phyloP scores from a whole-genome alignment of 1,140 invertebrate species.

The Helicoverpa zea region DNA sequence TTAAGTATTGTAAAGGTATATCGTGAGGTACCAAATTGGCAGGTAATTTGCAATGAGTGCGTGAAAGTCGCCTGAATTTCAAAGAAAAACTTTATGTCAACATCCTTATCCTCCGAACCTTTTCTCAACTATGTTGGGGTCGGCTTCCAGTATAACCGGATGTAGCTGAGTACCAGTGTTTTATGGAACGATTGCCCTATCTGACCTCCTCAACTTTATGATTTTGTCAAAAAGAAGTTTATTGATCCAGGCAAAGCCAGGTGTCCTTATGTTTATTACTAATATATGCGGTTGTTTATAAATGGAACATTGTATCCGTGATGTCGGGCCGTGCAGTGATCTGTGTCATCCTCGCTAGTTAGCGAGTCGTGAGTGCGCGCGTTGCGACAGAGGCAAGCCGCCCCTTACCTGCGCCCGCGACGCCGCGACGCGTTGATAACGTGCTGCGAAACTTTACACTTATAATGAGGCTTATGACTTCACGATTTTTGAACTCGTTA shows the following conservation, averaged over 20 bases:
- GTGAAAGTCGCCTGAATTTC: neutral
- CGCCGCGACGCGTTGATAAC: conserved; percentile 34
- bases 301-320: conserved; percentile 49
- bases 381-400: conserved; percentile 37
- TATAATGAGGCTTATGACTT: conserved; percentile 48
- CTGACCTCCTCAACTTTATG: no score
- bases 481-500: conserved; percentile 46
- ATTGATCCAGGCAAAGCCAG: conserved; percentile 25
- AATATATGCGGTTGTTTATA: conserved; percentile 43
- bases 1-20: no score
- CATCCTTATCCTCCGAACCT: no score
- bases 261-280: neutral
- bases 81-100: no score
- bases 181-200: no score
- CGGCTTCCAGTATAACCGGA: no score
- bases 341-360: conserved; percentile 57
- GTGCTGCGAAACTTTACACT: conserved; percentile 40
- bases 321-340: conserved; percentile 50
- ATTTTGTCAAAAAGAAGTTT: neutral
- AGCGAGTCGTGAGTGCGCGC: conserved; percentile 52
- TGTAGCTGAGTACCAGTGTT: no score
- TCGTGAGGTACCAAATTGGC: no score
- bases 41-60: neutral
- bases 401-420: conserved; percentile 17
- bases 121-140: no score